A percentile compares a stretch with the other conserved stretches of the same genome.
Conservation (phyloP, 2,888 invertebrate species). For the Cephus spinipes region DNA sequence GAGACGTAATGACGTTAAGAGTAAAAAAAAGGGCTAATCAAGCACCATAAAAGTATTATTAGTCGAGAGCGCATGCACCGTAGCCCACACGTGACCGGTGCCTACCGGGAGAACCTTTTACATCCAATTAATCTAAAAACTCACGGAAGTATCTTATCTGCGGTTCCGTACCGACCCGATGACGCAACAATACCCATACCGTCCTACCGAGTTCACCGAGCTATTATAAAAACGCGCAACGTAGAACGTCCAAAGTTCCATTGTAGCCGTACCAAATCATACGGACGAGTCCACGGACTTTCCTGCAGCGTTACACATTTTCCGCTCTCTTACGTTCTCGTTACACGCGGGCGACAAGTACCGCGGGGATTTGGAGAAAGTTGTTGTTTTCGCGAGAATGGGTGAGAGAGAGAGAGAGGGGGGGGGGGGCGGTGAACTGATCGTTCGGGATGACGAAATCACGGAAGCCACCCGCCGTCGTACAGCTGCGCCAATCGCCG, state of each 20-base stretch:
- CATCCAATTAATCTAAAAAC: neutral
- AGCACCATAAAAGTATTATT: neutral
- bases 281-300: neutral
- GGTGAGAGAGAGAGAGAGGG: accelerated
- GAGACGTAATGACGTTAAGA: neutral
- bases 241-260: neutral
- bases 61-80: neutral
- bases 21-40: neutral
- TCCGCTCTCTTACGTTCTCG: slow-evolving; percentile 5
- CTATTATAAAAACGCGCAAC: neutral
- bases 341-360: slow-evolving; percentile 13
- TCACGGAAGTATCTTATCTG: neutral
- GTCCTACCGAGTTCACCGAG: neutral
- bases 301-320: neutral
- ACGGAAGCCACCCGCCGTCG: slow-evolving; percentile 44
- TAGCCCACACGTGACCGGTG: neutral
- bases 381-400: slow-evolving; percentile 35
- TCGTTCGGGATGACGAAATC: slow-evolving; percentile 56
- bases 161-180: neutral
- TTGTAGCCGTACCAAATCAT: neutral
- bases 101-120: neutral
- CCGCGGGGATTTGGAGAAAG: slow-evolving; percentile 50
- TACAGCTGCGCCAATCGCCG: slow-evolving; percentile 35
- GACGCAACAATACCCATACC: neutral
- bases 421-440: slow-evolving; percentile 32